Evolutionary conservation across 1,140 invertebrate genomes (phyloP), one percentile per base, ranked within the genome.

Genomic region (Acyrthosiphon pisum): DNA sequence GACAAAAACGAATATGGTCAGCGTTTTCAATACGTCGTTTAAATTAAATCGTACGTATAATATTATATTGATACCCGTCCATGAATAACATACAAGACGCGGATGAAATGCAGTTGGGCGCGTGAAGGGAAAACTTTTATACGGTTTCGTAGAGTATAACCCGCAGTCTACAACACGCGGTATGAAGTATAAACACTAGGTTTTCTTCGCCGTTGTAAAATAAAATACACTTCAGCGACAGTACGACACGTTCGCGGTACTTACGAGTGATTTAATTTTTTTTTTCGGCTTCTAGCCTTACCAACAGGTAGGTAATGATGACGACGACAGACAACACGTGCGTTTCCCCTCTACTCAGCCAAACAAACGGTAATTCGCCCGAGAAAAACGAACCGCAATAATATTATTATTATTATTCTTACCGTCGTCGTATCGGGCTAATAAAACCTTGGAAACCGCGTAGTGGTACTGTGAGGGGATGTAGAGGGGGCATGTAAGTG

Each of bases 391-490:
- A 53, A 35, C 48, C 22, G 20, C n/a, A 48, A 88, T 53, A 50
- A 88, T n/a, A 87, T 46, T 87, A 87, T 88, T 83, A 81, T n/a
- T 41, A n/a, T 18, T 35, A 41, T 41, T 84, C 26, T 26, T 44
- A 84, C 30, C 83, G 20, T n/a, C 46, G n/a, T 88, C 48, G 46
- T 50, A 48, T 35, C 46, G 48, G 6, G n/a, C n/a, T 88, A 53
- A 48, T 53, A 53, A 88, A 35, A 88, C 87, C 84, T 88, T 50
- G 87, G 87, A 88, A 88, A 88, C n/a, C n/a, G n/a, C 87, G n/a
- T 0, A 7, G 81, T 44, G 22, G 30, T 76, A 18, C 60, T 6
- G 60, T 14, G 56, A 60, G 56, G 56, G 56, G 56, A 60, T 60
- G 56, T 81, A 37, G 81, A 9, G 11, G 22, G 9, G 22, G 41